phyloP scores from a whole-genome alignment of 2,113 vertebrate genomes.

The Struthio camelus region DNA sequence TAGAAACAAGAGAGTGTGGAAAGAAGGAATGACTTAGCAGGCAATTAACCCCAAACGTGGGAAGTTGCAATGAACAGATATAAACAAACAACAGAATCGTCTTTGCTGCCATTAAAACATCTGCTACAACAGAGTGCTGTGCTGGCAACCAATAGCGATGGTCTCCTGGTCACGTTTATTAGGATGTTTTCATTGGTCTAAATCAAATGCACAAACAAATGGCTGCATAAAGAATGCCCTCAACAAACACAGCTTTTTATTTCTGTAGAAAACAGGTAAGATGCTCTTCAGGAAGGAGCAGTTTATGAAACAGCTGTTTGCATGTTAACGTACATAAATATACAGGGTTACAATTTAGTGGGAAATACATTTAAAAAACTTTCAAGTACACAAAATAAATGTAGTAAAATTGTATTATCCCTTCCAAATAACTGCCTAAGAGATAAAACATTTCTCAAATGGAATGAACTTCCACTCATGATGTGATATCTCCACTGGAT shows the following conservation, averaged over 20 bases:
- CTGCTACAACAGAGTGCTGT: not conserved
- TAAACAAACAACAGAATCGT: too few species aligned
- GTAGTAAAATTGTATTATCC: constrained; percentile 10
- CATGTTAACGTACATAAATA: constrained; percentile 63
- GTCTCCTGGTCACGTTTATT: not conserved
- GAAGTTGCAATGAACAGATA: not conserved
- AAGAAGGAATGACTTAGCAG: not conserved
- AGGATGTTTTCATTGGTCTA: not conserved
- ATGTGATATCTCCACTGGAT: not conserved
- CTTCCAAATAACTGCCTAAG: not conserved
- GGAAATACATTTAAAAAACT: constrained; percentile 44
- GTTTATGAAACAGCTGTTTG: constrained; percentile 46
- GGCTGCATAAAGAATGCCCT: not conserved
- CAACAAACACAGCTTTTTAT: constrained; percentile 49
- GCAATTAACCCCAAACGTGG: not conserved
- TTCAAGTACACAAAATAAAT: constrained; percentile 61
- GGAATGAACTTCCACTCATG: not conserved
- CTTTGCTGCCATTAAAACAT: not conserved
- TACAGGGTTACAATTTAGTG: constrained; percentile 36
- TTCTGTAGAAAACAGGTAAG: constrained; percentile 49
- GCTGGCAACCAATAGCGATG: not conserved
- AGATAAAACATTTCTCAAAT: not conserved
- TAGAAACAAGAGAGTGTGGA: not conserved
- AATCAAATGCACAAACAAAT: not conserved
- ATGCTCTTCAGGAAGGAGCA: constrained; percentile 25